Base-by-base conservation (phyloP, 2,797 vertebrate species). In the Mallotus villosus region DNA sequence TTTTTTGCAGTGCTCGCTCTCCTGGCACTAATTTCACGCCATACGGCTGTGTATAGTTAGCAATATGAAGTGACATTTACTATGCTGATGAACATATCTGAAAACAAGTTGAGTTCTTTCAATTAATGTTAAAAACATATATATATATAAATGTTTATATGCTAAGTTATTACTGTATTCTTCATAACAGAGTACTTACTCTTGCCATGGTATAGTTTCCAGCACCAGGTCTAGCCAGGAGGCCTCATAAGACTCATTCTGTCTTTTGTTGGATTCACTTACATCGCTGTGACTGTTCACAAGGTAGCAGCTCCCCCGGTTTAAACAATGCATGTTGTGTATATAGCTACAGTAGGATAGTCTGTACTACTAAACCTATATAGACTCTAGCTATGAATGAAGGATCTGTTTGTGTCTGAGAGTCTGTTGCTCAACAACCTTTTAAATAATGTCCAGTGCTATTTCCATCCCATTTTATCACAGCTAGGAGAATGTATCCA, bases 191-290 rank as follows among this genome's bases (percentile, higher is more conserved):
- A 41, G 65, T 37, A 63, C 80, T n/a, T 85, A 85, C 83, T 81
- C 84, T 64, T 80, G 71, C 63, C 84, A 80, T 59, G 86, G 82
- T 68, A 80, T 82, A 2, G 80, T 85, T 75, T 86, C 84, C 80
- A 86, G 82, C 59, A 83, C 81, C 74, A 87, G 67, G 55, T 86
- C 80, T 68, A 84, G 61, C 86, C 84, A 86, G 32, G 81, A 72
- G 51, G 74, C 79, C 16, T 84, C 72, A 68, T 77, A 86, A 0
- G 71, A 74, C 62, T 87, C 84, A 67, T 24, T 83, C 63, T 71
- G 71, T 25, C 53, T 59, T 64, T 79, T 65, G 63, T 87, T 68
- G 11, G 34, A 66, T 64, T 87, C 86, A 34, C 73, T 78, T 8
- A 87, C 70, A 19, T 86, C 77, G 55, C 84, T 83, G 77, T 82